These are phyloP conservation scores for Microplitis manilae DNA, from an alignment of 2,888 invertebrate species.

Conservation along the genomic window DNA sequence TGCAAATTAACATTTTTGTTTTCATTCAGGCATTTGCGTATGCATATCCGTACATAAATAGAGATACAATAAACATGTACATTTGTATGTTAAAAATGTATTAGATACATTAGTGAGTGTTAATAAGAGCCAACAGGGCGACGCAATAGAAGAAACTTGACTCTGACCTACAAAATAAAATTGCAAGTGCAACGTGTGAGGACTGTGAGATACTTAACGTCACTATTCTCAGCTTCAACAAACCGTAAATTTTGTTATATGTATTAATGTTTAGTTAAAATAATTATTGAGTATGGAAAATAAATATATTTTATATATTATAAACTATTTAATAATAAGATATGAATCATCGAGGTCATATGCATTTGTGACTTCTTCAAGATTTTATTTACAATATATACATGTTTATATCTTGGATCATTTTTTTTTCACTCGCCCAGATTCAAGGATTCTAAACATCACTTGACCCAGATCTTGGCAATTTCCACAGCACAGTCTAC, in stretches of 20 bases:
- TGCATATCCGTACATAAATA: not conserved
- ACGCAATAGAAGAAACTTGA: conserved; percentile 58
- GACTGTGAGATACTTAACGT: conserved; percentile 23
- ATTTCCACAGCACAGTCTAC: conserved; percentile 26
- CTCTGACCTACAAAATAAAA: conserved; percentile 60
- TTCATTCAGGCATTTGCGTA: not conserved
- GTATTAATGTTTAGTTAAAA: not conserved
- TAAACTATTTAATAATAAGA: not conserved
- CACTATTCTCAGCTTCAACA: conserved; percentile 2
- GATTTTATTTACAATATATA: conserved; percentile 38
- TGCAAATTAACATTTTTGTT: conserved; percentile 14
- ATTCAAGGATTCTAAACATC: conserved; percentile 68
- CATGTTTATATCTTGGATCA: conserved; percentile 3
- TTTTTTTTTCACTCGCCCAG: conserved; percentile 43
- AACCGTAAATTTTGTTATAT: not conserved
- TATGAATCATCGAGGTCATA: not conserved
- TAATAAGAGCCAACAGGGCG: conserved; percentile 15
- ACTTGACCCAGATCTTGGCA: conserved; percentile 69
- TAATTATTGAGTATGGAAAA: not conserved
- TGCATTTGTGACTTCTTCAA: conserved; percentile 18
- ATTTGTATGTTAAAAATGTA: conserved; percentile 5
- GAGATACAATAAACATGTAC: not conserved
- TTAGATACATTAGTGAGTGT: conserved; percentile 10
- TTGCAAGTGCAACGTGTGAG: conserved; percentile 52
- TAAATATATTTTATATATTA: not conserved